These are phyloP conservation scores for Pristionchus mayeri DNA, from an alignment of 2,888 invertebrate genomes.

Conservation along the genomic window DNA sequence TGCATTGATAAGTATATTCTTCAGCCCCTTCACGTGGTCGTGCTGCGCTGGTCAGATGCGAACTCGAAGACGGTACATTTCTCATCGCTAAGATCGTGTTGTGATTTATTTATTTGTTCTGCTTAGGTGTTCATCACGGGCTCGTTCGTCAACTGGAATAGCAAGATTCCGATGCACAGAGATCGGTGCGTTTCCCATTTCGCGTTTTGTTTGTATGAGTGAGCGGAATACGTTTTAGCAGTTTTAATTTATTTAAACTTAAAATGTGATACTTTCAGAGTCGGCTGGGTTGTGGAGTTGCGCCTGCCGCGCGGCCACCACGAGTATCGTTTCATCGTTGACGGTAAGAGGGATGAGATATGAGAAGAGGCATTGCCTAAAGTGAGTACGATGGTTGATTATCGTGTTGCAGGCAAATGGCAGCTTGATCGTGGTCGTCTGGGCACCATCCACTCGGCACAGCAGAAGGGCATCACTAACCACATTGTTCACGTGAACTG, in stretches of 20 bases:
- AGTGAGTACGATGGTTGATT: background rate
- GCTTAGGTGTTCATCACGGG: slow-evolving; percentile 49
- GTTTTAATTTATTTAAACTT: background rate
- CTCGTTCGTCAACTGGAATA: slow-evolving; percentile 50
- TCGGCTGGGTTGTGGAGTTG: slow-evolving; percentile 47
- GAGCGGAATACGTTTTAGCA: background rate
- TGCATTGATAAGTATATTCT: background rate
- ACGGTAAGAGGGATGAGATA: background rate
- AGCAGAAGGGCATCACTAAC: slow-evolving; percentile 19
- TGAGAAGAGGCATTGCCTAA: background rate
- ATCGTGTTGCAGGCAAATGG: slow-evolving; percentile 31
- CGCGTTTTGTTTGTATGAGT: background rate
- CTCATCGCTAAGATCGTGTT: background rate
- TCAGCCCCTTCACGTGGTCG: slow-evolving; percentile 46
- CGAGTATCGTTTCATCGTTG: slow-evolving; percentile 49
- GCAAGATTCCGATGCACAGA: slow-evolving; percentile 47
- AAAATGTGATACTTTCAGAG: background rate
- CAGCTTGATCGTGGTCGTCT: slow-evolving; percentile 30
- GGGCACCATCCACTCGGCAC: background rate
- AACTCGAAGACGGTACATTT: slow-evolving; percentile 32
- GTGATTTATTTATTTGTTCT: background rate
- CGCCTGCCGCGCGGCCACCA: slow-evolving; percentile 47
- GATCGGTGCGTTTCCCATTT: slow-evolving; percentile 13
- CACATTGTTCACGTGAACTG: slow-evolving; percentile 36
- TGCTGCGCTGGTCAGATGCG: slow-evolving; percentile 42